These are phyloP conservation scores for Notiomystis cincta DNA, from an alignment of 2,113 vertebrate species.

Conservation along the genomic window DNA sequence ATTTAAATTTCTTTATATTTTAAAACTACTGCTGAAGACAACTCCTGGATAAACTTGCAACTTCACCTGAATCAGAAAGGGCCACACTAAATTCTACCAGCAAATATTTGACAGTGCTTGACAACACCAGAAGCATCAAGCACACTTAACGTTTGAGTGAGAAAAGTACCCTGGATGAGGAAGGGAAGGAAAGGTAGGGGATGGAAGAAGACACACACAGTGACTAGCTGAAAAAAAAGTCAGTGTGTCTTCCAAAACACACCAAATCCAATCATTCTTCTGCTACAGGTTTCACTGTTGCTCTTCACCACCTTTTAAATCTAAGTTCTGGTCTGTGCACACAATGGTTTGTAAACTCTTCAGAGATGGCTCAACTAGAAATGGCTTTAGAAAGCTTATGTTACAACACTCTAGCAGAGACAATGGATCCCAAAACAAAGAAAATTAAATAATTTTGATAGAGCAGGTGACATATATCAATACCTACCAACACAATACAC, in stretches of 20 bases:
- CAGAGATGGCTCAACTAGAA: background rate
- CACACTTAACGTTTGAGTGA: background rate
- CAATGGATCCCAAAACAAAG: background rate
- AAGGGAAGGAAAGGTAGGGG: background rate
- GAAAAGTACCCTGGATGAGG: background rate
- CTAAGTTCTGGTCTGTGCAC: background rate
- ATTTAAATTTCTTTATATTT: background rate
- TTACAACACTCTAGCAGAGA: background rate
- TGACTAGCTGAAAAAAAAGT: background rate
- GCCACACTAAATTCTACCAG: background rate
- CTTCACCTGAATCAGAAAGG: background rate
- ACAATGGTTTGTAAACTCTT: background rate
- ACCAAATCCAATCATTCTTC: background rate
- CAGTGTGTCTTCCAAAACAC: background rate
- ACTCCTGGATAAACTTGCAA: background rate
- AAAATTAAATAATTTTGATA: background rate
- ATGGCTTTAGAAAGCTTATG: background rate
- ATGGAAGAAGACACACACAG: background rate
- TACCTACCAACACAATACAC: accelerated
- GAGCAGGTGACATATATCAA: background rate
- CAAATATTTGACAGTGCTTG: background rate
- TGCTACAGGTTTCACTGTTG: background rate
- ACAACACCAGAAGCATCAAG: background rate
- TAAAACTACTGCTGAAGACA: background rate
- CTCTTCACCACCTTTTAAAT: background rate